Base-by-base conservation (phyloP, 2,113 vertebrate genomes). In the Tenebrosternarchus preto region DNA sequence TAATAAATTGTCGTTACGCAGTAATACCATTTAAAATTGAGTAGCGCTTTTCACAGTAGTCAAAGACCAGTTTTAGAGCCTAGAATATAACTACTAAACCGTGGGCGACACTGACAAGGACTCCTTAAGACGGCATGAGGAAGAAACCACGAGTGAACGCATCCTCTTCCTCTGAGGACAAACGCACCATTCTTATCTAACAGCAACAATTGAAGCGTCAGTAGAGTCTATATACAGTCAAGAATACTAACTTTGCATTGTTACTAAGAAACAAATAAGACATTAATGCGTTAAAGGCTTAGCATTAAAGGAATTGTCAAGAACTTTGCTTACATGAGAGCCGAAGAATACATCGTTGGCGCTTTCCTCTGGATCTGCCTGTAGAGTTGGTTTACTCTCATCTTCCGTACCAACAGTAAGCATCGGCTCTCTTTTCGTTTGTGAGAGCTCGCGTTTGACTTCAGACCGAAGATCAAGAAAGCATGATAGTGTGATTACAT, bases 391-490 rank as follows among this genome's bases (percentile, higher is more conserved):
- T 31, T 29, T 36, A 27, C 60, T 61, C 57, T 73, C 27, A 39
- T 60, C 57, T 55, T 39, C 69, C 27, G 86, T 86, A 15, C 73
- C 74, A 0, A 87, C 77, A 31, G 88, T 84, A 82, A 88, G 57
- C 81, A 85, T 36, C 24, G 90, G 85, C 73, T 92, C 89, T 80
- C 89, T 84, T 83, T 90, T 92, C 87, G 91, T 91, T 80, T 86
- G 91, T 69, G 85, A 88, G 63, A 93, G 92, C 86, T 95, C 94
- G 88, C 95, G 90, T 89, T 93, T 94, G 71, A 96, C 91, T 80
- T 97, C 95, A 39, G 94, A 95, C 68, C 95, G 93, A 73, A 97
- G 91, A 73, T 97, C 95, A 90, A 96, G 85, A 77, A 96, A 96
- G 86, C 95, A 96, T 90, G 95, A 90, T 25, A 96, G 91, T 22